Evolutionary conservation across 2,888 invertebrate genomes (phyloP).

Genomic region (Pammene aurita): DNA sequence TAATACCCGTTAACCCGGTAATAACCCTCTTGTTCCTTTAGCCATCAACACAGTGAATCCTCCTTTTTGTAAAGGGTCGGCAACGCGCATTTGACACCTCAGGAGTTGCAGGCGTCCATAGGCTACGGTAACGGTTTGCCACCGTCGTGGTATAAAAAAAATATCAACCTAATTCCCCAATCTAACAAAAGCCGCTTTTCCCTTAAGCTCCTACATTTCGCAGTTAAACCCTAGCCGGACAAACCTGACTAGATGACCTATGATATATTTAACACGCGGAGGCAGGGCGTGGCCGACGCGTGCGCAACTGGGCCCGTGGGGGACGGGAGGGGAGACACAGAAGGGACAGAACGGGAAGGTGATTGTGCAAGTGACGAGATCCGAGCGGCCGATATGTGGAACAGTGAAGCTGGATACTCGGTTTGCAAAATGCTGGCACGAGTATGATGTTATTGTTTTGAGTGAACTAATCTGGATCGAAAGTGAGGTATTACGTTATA

Average conservation of each 20-base stretch:
- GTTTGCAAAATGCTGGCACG: constrained; percentile 17
- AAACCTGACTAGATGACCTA: constrained; percentile 68
- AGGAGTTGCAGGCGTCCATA: no score
- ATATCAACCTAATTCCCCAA: neutral
- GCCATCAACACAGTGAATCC: no score
- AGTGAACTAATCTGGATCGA: constrained; percentile 20
- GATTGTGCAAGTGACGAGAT: constrained; percentile 49
- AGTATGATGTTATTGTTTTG: constrained; percentile 19
- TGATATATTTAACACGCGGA: constrained; percentile 65
- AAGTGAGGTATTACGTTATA: constrained; percentile 27
- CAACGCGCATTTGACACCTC: no score
- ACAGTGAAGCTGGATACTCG: constrained; percentile 15
- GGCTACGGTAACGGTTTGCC: no score
- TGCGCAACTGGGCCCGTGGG: constrained; percentile 64
- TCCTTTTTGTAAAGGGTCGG: no score
- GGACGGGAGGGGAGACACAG: constrained; percentile 51
- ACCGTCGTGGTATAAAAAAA: no score
- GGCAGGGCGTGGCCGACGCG: constrained; percentile 74
- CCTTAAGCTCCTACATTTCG: constrained; percentile 45
- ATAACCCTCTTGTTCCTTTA: no score
- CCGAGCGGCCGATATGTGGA: constrained; percentile 33
- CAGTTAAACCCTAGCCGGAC: constrained; percentile 53
- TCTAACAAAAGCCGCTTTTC: constrained; percentile 35
- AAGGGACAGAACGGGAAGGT: constrained; percentile 64
- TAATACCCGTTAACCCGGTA: no score